A percentile compares a stretch with the other conserved stretches of the same genome.
Conservation (phyloP, 2,113 vertebrate genomes). For the Podilymbus podiceps region DNA sequence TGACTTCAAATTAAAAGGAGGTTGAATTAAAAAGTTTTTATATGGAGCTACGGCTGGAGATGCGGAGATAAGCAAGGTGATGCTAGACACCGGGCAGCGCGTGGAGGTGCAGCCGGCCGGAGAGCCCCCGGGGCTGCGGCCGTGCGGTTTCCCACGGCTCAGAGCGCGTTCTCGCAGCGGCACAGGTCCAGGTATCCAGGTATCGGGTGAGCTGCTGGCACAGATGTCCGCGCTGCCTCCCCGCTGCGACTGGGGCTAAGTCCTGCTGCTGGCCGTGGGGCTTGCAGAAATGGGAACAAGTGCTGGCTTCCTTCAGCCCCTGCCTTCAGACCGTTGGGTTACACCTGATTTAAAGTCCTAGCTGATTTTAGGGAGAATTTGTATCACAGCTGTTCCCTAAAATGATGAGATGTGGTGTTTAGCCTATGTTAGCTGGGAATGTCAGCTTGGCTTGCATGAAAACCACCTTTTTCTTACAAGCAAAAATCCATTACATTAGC, state of each 20-base stretch:
- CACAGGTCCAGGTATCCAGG: background rate
- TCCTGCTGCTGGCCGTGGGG: background rate
- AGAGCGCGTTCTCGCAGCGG: rapidly evolving
- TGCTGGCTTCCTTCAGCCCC: background rate
- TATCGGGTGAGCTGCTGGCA: background rate
- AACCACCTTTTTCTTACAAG: background rate
- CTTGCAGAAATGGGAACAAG: background rate
- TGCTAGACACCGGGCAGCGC: background rate
- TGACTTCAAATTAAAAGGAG: background rate
- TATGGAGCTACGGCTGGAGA: background rate
- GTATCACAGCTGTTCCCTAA: background rate
- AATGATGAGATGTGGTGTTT: background rate
- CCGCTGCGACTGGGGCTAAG: background rate
- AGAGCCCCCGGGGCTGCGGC: background rate
- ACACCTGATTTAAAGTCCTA: background rate
- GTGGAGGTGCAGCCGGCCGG: background rate
- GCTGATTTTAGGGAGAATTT: background rate
- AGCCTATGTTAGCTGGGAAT: background rate
- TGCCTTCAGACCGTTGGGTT: background rate
- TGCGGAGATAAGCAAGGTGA: background rate
- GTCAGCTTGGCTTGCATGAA: background rate
- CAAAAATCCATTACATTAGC: background rate
- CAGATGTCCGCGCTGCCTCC: rapidly evolving
- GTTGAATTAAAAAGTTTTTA: background rate
- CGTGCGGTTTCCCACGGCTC: background rate